These are phyloP conservation scores for Choloepus didactylus DNA, from an alignment of 2,797 vertebrate species.

Conservation along the genomic window DNA sequence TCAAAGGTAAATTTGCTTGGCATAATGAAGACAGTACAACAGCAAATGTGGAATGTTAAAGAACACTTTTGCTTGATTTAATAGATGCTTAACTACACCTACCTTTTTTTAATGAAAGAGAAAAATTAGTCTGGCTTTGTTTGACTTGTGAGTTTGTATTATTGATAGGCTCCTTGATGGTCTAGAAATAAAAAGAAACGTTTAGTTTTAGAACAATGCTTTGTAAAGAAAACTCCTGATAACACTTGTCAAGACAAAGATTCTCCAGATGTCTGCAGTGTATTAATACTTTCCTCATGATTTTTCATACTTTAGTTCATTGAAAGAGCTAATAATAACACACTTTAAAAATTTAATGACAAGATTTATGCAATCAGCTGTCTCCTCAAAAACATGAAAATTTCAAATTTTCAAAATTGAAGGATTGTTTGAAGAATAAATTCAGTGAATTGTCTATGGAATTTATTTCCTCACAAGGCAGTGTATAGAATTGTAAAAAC, in stretches of 20 bases:
- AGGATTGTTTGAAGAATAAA: not conserved
- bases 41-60: not conserved
- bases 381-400: not conserved
- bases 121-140: not conserved
- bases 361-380: not conserved
- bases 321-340: not conserved
- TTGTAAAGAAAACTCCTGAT: not conserved
- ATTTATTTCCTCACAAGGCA: not conserved
- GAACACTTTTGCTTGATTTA: not conserved
- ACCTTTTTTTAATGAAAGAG: not conserved
- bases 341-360: not conserved
- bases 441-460: not conserved
- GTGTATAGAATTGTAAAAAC: not conserved
- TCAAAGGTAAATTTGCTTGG: not conserved
- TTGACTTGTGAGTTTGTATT: not conserved
- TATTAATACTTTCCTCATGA: not conserved
- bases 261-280: not conserved
- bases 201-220: not conserved
- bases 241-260: not conserved
- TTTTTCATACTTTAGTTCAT: constrained; percentile 8
- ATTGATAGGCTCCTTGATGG: not conserved
- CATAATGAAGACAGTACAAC: not conserved
- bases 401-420: not conserved
- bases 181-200: not conserved
- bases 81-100: not conserved